A percentile compares a stretch with the other conserved stretches of the same genome.
Evolutionary conservation across 2,797 vertebrate species (phyloP).

Genomic region (Darevskia mixta): DNA sequence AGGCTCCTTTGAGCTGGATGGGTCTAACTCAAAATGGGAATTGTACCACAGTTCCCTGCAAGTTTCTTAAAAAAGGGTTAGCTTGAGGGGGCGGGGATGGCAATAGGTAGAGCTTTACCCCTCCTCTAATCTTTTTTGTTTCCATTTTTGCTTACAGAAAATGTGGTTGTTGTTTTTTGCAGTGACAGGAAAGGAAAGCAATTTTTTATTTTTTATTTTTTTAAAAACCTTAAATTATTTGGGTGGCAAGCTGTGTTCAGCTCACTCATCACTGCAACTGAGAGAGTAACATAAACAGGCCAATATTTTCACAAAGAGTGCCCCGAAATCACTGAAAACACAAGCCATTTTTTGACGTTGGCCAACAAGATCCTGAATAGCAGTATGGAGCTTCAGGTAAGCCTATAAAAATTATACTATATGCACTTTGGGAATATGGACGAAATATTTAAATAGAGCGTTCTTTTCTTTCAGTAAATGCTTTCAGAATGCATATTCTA

Average conservation of each 20-base stretch:
- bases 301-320: not conserved
- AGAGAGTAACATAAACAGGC: no score
- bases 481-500: slow-evolving; percentile 71
- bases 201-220: not conserved
- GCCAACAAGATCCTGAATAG: not conserved
- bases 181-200: not conserved
- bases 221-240: not conserved
- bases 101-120: not conserved
- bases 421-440: slow-evolving; percentile 60
- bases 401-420: slow-evolving; percentile 43
- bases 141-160: not conserved
- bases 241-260: not conserved
- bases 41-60: not conserved
- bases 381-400: not conserved
- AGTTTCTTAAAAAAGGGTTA: not conserved
- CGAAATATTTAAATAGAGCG: slow-evolving; percentile 64
- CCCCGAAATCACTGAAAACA: not conserved
- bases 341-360: not conserved
- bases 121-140: no score
- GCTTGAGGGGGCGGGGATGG: no score
- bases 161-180: not conserved
- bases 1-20: not conserved
- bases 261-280: not conserved
- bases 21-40: not conserved
- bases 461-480: slow-evolving; percentile 71